Evolutionary conservation across 1,140 invertebrate species (phyloP), one percentile per base, ranked within the genome.

Genomic region (Drosophila rufa): DNA sequence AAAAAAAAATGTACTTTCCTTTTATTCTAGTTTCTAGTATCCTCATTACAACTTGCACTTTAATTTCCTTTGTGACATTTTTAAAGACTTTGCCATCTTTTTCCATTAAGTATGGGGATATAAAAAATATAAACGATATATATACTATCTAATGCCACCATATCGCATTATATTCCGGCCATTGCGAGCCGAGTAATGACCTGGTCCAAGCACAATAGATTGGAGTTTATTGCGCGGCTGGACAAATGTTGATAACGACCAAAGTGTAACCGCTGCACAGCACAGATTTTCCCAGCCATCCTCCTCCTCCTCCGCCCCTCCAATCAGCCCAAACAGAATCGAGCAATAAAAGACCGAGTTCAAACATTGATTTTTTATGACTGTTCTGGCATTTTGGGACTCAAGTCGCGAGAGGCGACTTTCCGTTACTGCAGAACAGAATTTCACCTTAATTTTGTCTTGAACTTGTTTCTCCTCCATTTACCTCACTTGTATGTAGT

Each of bases 351-450:
- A 75, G 30, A n/a, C 53, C 46, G 36, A 53, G 61, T 57, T 76
- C 73, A 76, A 76, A 76, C 71, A 76, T 76, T 76, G 71, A 66
- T 76, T 76, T 70, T 73, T 73, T 73, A 71, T 40, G 45, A 73
- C 46, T 67, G 61, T 48, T 60, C 17, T 40, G 45, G 19, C 30
- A 62, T 64, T 42, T n/a, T 50, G 47, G 57, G 9, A 15, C 36
- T 48, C 42, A 14, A 45, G 19, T 7, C 7, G 30, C 40, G 27
- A 45, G 19, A 33, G 22, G 57, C 53, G 45, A 73, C 36, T 73
- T 57, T 59, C 45, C 67, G 67, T 59, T 59, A 71, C 67, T 30
- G 38, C 36, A 27, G n/a, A 58, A 19, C 56, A 17, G 42, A 46
- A 27, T 76, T 76, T 66, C 61, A 76, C 74, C 74, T 73, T 73